phyloP scores from a whole-genome alignment of 2,888 invertebrate species.

The Drosophila limbata region DNA sequence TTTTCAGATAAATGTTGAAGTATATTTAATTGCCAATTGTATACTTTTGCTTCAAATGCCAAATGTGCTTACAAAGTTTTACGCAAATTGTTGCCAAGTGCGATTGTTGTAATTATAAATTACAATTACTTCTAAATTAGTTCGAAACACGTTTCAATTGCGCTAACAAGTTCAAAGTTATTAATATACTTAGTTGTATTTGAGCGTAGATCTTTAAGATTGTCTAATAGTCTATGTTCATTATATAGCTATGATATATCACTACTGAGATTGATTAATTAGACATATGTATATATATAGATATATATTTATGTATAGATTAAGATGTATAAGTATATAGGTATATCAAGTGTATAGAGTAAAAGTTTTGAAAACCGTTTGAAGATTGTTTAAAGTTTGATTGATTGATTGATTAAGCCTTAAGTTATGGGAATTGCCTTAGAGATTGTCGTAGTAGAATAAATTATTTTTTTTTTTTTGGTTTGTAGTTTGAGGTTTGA shows the following conservation, averaged over 20 bases:
- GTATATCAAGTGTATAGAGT: slow-evolving; percentile 46
- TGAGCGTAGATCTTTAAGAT: slow-evolving; percentile 52
- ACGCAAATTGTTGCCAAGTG: slow-evolving; percentile 74
- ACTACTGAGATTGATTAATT: slow-evolving; percentile 66
- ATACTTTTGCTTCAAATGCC: slow-evolving; percentile 54
- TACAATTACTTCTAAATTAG: slow-evolving; percentile 6
- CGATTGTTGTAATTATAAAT: slow-evolving; percentile 17
- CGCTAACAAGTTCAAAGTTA: slow-evolving; percentile 28
- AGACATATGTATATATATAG: slow-evolving; percentile 52
- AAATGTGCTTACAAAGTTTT: slow-evolving; percentile 67
- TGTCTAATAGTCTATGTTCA: slow-evolving; percentile 38
- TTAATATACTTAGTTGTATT: slow-evolving; percentile 35
- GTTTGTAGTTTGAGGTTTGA: slow-evolving; percentile 56
- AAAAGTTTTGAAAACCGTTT: slow-evolving; percentile 64
- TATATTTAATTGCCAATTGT: slow-evolving; percentile 55
- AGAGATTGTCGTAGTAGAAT: slow-evolving; percentile 76
- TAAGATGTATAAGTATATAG: slow-evolving; percentile 42
- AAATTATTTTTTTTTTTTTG: slow-evolving; percentile 33
- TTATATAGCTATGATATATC: slow-evolving; percentile 56
- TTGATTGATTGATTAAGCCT: slow-evolving; percentile 68
- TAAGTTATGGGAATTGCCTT: slow-evolving; percentile 57
- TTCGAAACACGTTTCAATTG: slow-evolving; percentile 38
- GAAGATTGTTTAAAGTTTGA: slow-evolving; percentile 68
- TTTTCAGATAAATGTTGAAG: slow-evolving; percentile 32
- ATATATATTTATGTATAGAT: slow-evolving; percentile 30